Conservation (phyloP, 2,888 invertebrate species). For the Cenopis cana region DNA sequence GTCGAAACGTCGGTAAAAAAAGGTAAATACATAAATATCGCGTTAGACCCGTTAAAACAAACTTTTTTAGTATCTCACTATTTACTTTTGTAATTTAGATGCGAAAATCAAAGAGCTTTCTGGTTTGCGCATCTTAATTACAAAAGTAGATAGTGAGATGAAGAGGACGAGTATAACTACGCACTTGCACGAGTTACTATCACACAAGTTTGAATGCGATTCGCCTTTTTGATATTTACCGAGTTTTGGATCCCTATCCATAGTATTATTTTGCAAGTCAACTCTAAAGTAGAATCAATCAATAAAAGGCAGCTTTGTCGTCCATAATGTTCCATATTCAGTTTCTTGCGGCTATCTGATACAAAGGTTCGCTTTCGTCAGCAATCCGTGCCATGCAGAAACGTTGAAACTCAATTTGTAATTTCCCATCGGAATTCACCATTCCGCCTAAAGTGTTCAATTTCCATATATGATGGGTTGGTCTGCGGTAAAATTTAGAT, state of each 20-base stretch:
- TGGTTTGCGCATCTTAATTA: too few species aligned
- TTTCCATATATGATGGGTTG: slow-evolving; percentile 16
- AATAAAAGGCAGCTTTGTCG: neutral
- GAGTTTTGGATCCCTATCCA: neutral
- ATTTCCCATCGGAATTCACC: slow-evolving; percentile 33
- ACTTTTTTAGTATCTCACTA: too few species aligned
- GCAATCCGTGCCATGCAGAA: slow-evolving; percentile 22
- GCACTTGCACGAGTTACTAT: too few species aligned
- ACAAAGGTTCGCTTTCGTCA: slow-evolving; percentile 20
- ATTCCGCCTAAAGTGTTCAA: slow-evolving; percentile 1
- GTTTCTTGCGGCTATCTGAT: slow-evolving; percentile 6
- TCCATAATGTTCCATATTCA: slow-evolving; percentile 14
- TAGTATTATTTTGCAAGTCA: neutral
- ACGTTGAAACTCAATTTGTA: slow-evolving; percentile 24
- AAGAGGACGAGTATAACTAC: too few species aligned
- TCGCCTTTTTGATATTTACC: neutral
- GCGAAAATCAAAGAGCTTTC: too few species aligned
- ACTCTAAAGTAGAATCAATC: neutral
- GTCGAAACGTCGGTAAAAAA: too few species aligned
- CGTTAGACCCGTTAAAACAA: too few species aligned
- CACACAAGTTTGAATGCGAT: neutral
- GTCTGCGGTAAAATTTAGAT: neutral
- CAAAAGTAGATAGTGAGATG: too few species aligned
- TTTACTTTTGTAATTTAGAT: too few species aligned
- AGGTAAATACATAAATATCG: too few species aligned